phyloP scores from a whole-genome alignment of 2,888 invertebrate species.

The Lissonota sp. region DNA sequence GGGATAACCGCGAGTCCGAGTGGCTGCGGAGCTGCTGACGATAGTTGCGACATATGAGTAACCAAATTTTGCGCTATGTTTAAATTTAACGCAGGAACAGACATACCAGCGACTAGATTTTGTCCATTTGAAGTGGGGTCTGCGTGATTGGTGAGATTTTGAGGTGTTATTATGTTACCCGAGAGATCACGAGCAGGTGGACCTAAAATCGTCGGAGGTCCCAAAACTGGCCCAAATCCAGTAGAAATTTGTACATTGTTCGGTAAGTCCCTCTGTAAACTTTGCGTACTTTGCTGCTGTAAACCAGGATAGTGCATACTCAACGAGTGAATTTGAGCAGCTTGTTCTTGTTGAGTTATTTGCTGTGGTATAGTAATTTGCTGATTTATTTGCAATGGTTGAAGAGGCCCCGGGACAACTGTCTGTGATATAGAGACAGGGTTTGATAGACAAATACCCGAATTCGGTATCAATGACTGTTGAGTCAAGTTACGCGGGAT shows the following conservation, averaged over 20 bases:
- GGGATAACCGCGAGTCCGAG: conserved; percentile 80
- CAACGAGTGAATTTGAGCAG: conserved; percentile 70
- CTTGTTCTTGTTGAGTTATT: conserved; percentile 52
- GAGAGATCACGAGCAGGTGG: conserved; percentile 55
- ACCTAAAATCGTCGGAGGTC: conserved; percentile 60
- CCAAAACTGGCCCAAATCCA: conserved; percentile 60
- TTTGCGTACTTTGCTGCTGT: conserved; percentile 74
- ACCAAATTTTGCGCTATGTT: conserved; percentile 81
- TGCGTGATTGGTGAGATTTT: conserved; percentile 66
- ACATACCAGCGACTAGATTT: conserved; percentile 69
- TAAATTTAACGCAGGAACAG: conserved; percentile 78
- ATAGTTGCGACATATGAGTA: conserved; percentile 77
- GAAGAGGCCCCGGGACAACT: conserved; percentile 46
- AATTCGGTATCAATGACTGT: conserved; percentile 73
- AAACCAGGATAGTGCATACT: conserved; percentile 80
- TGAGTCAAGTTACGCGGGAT: conserved; percentile 80
- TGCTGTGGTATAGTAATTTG: conserved; percentile 59
- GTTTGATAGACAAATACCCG: conserved; percentile 67
- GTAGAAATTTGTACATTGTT: conserved; percentile 76
- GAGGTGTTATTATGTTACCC: conserved; percentile 36
- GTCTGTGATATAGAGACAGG: conserved; percentile 63
- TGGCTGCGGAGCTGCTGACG: conserved; percentile 78
- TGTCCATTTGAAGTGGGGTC: conserved; percentile 66
- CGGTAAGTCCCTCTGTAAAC: conserved; percentile 80
- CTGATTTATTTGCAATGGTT: conserved; percentile 43